Evolutionary conservation across 1,140 invertebrate genomes (phyloP), one percentile per base, ranked within the genome.

Genomic region (Homarus americanus): DNA sequence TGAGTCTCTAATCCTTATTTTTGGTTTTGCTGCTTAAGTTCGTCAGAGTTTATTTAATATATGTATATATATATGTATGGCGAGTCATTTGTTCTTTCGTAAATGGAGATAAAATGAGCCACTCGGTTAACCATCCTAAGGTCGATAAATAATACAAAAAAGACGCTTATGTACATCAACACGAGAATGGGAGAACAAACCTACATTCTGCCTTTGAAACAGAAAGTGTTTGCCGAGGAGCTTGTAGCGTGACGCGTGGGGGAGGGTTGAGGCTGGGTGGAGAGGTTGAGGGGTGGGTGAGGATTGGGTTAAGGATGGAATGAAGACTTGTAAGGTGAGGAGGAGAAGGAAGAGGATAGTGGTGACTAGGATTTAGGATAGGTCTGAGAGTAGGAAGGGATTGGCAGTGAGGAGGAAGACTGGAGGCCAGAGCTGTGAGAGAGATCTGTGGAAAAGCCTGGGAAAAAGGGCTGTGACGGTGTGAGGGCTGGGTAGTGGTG

Each of bases 161-260:
- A n/a, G n/a, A 88, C 58, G 34, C 40, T 72, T 88, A 88, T 88
- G 28, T 88, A 88, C 86, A 88, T 38, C 76, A 82, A 88, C 86
- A 72, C 24, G 40, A 76, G 83, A 88, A 58, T 80, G 44, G 78
- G n/a, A 69, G 82, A 58, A 72, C 20, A 69, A 88, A 69, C 66
- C 17, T 69, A 72, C 76, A 80, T 49, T 63, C 73, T 66, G 58
- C 38, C 36, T 79, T 38, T 32, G 53, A 36, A 88, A 82, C 86
- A 41, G 58, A 88, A 72, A 66, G 76, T 66, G 32, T 41, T 72
- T 24, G 28, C 75, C 58, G 58, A 32, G 63, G 63, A 44, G 78
- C 53, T 82, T 53, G 86, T 28, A n/a, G 53, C 75, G 86, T 40
- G 86, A 80, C 76, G 4, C 85, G 44, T 53, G 72, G 72, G 12